Base-by-base conservation (phyloP, 2,113 vertebrate species). In the Bostrychus sinensis region DNA sequence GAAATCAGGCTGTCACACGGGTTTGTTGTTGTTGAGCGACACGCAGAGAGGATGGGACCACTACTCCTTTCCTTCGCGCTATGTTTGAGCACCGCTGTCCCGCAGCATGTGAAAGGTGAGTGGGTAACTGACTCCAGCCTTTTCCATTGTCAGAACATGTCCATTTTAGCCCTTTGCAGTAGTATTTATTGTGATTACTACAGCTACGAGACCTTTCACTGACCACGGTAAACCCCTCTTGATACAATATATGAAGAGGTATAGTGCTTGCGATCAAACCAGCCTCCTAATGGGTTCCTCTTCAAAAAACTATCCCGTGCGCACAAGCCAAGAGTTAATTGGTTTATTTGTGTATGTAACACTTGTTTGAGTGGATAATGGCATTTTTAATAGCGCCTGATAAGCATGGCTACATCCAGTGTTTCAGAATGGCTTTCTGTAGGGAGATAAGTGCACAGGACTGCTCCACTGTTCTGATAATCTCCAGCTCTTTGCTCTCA, bases 91-190 rank as follows among this genome's bases (percentile, higher is more conserved):
- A 82, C 86, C 57, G 89, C 89, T 87, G 89, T 92, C 91, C 88
- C 91, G 77, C 89, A 89, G 82, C 76, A 62, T 66, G 89, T 83
- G 57, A 82, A 79, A 88, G 92, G 92, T 93, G 81, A 93, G 92
- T 69, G 74, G 46, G 55, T 60, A 81, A 83, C 79, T 79, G 56
- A 58, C 66, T 53, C 34, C n/a, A 57, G 54, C 56, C 71, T 45
- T 65, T 61, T 19, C 37, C 19, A 30, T n/a, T 56, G 37, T 61
- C 13, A 42, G 19, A 42, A 67, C 51, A 62, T 56, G 28, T 56
- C 26, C 7, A 10, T 51, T 1, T 28, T 9, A 16, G 7, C 25
- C 12, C 7, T n/a, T 30, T 30, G 20, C 12, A 28, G 3, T 30
- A n/a, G 3, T 28, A 5, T 9, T n/a, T 7, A n/a, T 1, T 28